Percentiles rank a stretch among this genome's conserved stretches.
Evolutionary conservation across 2,888 invertebrate species (phyloP).

Genomic region (Serripes groenlandicus): DNA sequence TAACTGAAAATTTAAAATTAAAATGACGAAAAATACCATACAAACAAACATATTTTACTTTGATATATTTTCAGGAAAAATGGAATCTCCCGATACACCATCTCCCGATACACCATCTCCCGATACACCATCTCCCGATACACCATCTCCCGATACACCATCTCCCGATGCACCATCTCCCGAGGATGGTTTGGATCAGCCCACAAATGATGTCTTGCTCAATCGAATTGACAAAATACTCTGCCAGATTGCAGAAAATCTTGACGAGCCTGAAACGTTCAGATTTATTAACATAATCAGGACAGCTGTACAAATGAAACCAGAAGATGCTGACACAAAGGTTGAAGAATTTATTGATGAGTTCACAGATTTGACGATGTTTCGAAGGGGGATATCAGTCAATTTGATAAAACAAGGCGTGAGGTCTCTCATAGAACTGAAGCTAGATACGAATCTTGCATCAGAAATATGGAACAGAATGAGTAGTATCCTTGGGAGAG

Average conservation of each 20-base stretch:
- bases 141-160: no score
- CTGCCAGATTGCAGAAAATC: neutral
- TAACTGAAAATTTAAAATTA: no score
- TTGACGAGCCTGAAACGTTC: neutral
- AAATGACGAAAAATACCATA: no score
- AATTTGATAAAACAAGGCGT: constrained; percentile 1
- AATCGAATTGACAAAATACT: neutral
- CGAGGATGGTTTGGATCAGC: no score
- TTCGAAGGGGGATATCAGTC: neutral
- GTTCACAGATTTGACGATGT: neutral
- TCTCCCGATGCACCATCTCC: no score
- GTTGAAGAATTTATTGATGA: neutral
- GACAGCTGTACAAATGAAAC: neutral
- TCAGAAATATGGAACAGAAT: neutral
- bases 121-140: no score
- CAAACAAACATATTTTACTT: no score
- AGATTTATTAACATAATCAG: neutral
- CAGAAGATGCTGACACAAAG: neutral
- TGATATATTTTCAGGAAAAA: no score
- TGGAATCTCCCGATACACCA: no score
- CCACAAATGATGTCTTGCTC: no score
- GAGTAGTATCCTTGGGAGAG: neutral
- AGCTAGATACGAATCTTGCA: no score
- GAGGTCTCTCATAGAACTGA: neutral
- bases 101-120: no score